Percentiles rank a stretch among this genome's conserved stretches.
These are phyloP conservation scores for Tragelaphus strepsiceros DNA, from an alignment of 2,113 vertebrate genomes.

Conservation along the genomic window DNA sequence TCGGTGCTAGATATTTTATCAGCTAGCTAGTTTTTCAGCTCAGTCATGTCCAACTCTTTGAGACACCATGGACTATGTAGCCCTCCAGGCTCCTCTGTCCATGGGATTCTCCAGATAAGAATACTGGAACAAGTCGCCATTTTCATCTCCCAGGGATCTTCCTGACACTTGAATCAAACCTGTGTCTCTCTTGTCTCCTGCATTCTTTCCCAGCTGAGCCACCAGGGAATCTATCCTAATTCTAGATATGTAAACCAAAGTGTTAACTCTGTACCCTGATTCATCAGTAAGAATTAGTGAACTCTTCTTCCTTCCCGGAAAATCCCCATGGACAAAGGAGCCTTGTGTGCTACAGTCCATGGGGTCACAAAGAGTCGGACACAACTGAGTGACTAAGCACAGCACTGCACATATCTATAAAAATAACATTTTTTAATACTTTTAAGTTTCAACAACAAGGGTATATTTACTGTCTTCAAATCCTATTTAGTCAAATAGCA, in stretches of 20 bases:
- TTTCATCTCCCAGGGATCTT: background rate
- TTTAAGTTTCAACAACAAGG: constrained; percentile 38
- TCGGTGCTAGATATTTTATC: background rate
- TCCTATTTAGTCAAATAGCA: constrained; percentile 41
- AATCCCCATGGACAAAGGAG: background rate
- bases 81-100: background rate
- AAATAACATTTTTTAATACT: constrained; percentile 51
- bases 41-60: background rate
- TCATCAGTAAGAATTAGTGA: constrained; percentile 58
- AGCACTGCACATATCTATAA: background rate
- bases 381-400: background rate
- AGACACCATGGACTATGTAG: background rate
- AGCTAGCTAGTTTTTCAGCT: background rate
- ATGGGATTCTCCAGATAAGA: background rate
- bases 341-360: background rate
- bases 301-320: background rate
- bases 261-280: constrained; percentile 34
- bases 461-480: constrained; percentile 18
- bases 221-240: background rate
- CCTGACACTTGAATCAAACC: background rate
- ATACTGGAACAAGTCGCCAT: background rate
- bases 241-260: constrained; percentile 35
- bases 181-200: background rate
- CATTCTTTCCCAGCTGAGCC: background rate
- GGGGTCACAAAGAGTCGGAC: background rate